A percentile compares a stretch with the other conserved stretches of the same genome.
Conservation (phyloP, 1,140 invertebrate genomes). For the Pinna nobilis region DNA sequence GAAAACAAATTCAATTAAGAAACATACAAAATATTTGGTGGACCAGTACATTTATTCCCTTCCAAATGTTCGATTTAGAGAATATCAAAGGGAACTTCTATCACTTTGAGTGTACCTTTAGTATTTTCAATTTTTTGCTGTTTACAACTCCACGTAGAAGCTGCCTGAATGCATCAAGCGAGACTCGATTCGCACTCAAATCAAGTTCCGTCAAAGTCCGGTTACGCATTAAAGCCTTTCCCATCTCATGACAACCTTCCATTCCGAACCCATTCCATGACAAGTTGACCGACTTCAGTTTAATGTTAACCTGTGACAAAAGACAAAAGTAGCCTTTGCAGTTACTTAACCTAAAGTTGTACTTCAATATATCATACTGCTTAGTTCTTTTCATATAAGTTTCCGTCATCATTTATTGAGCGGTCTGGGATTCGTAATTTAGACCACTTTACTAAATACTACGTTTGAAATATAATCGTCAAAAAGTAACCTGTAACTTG, state of each 20-base stretch:
- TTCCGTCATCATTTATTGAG: too few relatives aligned
- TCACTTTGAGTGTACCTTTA: slow-evolving; percentile 45
- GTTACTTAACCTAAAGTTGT: background rate
- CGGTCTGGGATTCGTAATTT: too few relatives aligned
- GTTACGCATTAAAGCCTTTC: slow-evolving; percentile 59
- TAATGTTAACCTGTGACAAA: slow-evolving; percentile 47
- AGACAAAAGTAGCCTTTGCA: background rate
- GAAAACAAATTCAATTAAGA: background rate
- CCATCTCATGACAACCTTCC: slow-evolving; percentile 66
- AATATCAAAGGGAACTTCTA: background rate
- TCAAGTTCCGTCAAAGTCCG: slow-evolving; percentile 60
- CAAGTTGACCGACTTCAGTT: slow-evolving; percentile 54
- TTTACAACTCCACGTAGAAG: slow-evolving; percentile 55
- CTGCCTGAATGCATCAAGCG: slow-evolving; percentile 54
- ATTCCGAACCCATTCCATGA: slow-evolving; percentile 69
- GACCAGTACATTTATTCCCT: background rate
- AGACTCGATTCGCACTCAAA: slow-evolving; percentile 62
- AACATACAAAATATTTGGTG: background rate
- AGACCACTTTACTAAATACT: too few relatives aligned
- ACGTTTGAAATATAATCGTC: too few relatives aligned
- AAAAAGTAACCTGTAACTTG: too few relatives aligned
- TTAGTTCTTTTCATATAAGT: too few relatives aligned
- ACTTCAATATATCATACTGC: too few relatives aligned
- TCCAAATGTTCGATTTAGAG: background rate
- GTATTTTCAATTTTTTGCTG: slow-evolving; percentile 54